Evolutionary conservation across 1,140 invertebrate genomes (phyloP).

Genomic region (Coenobita brevimanus): DNA sequence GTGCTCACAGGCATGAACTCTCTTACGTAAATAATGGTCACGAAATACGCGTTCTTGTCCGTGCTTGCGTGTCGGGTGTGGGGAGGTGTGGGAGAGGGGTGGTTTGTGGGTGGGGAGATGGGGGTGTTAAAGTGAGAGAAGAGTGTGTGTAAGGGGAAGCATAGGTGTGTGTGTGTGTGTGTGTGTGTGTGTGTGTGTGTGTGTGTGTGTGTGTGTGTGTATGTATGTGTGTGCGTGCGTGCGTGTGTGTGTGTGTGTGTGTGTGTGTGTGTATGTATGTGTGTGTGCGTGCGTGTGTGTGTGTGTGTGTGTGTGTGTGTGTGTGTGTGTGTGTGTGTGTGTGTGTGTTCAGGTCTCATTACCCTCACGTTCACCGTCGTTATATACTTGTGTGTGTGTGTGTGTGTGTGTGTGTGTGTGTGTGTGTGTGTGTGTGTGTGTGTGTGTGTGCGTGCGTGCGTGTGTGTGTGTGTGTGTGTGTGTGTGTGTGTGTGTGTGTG

Average conservation of each 20-base stretch:
- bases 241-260: neutral
- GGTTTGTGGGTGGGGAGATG: too few species aligned
- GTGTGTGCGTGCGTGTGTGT: neutral
- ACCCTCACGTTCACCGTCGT: too few species aligned
- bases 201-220: neutral
- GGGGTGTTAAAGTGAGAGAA: too few species aligned
- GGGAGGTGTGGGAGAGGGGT: too few species aligned
- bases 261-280: neutral
- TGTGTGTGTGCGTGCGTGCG: too few species aligned
- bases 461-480: too few species aligned
- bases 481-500: too few species aligned
- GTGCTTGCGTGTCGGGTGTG: too few species aligned
- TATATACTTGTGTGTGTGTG: neutral
- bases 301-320: neutral
- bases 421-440: too few species aligned
- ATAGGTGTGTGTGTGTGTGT: neutral
- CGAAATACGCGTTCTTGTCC: too few species aligned
- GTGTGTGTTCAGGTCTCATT: neutral
- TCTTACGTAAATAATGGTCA: too few species aligned
- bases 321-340: neutral
- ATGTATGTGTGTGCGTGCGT: neutral
- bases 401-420: neutral
- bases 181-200: neutral
- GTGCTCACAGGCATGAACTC: too few species aligned
- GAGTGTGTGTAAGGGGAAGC: neutral